Conservation (phyloP, 2,888 invertebrate species). For the Bimastos eiseni region DNA sequence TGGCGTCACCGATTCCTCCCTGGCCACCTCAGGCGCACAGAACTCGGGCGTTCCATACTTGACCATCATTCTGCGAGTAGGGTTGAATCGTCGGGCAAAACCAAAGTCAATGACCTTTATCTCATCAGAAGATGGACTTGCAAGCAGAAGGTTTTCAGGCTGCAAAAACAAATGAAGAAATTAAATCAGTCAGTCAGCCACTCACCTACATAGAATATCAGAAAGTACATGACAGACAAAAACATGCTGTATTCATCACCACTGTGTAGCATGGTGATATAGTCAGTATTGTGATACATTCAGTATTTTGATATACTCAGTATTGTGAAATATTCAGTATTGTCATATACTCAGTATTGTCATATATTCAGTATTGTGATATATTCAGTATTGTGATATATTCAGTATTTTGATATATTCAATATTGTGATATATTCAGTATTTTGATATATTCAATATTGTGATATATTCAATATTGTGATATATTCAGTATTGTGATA, state of each 20-base stretch:
- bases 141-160: conserved; percentile 93
- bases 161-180: conserved; percentile 66
- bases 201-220: background rate
- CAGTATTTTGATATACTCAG: too few species aligned
- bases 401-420: too few species aligned
- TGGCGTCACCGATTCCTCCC: conserved; percentile 82
- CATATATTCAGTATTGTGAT: too few species aligned
- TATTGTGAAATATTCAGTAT: too few species aligned
- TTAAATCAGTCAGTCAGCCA: background rate
- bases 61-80: conserved; percentile 42
- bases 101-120: conserved; percentile 92
- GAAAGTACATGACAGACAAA: background rate
- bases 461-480: too few species aligned
- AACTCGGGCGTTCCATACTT: conserved; percentile 60
- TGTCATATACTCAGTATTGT: too few species aligned
- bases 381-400: too few species aligned
- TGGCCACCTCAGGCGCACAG: conserved; percentile 83
- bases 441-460: too few species aligned
- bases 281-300: background rate
- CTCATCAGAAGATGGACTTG: conserved; percentile 66
- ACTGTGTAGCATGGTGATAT: background rate
- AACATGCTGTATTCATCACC: background rate
- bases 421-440: too few species aligned
- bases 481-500: too few species aligned
- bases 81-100: conserved; percentile 69